Evolutionary conservation across 1,140 invertebrate genomes (phyloP).

Genomic region (Triops longicaudatus): DNA sequence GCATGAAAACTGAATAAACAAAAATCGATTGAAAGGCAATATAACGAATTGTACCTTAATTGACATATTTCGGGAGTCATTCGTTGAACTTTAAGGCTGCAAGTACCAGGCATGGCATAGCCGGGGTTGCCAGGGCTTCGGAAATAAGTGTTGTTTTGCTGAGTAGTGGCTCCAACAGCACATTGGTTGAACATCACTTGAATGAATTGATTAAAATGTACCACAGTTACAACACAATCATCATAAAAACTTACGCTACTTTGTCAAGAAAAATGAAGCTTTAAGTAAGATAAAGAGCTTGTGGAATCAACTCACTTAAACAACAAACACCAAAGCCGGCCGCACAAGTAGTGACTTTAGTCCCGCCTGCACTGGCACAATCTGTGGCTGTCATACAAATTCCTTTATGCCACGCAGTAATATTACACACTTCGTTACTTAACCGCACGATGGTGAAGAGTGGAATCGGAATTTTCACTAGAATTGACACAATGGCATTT

Average conservation of each 20-base stretch:
- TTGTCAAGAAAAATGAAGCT: neutral
- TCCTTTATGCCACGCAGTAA: neutral
- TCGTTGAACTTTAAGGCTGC: slow-evolving; percentile 6
- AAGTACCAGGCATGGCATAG: neutral
- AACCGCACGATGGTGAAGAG: neutral
- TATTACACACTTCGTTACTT: neutral
- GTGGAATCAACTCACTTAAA: neutral
- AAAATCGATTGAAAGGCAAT: neutral
- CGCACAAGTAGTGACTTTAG: neutral
- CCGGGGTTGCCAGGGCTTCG: neutral
- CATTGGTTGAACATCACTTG: slow-evolving; percentile 8
- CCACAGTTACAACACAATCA: no score
- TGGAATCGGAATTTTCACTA: neutral
- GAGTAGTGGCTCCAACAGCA: neutral
- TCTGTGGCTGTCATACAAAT: neutral
- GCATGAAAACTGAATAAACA: no score
- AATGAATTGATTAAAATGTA: no score
- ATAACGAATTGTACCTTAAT: slow-evolving; percentile 2
- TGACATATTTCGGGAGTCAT: slow-evolving; percentile 19
- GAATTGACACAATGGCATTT: no score
- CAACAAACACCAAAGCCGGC: neutral
- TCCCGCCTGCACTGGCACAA: neutral
- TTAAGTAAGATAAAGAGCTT: neutral
- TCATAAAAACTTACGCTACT: no score
- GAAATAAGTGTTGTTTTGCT: neutral